phyloP scores from a whole-genome alignment of 2,113 vertebrate species.

The Acanthisitta chloris region DNA sequence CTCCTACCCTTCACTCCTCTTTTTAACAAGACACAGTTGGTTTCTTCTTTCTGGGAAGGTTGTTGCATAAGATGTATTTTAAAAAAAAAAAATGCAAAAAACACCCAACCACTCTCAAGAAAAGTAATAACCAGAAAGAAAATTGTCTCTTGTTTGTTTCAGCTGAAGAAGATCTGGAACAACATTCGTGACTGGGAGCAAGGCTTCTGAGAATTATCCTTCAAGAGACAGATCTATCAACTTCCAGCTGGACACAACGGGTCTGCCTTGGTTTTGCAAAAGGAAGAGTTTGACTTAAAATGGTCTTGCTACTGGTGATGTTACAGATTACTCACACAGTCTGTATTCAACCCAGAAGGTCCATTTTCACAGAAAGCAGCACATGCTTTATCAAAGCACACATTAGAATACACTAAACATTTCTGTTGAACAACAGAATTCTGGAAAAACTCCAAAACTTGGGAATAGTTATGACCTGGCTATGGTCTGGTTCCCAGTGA shows the following conservation, averaged over 20 bases:
- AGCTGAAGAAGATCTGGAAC: neutral
- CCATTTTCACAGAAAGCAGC: neutral
- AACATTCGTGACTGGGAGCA: neutral
- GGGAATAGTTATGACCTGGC: neutral
- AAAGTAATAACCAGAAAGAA: neutral
- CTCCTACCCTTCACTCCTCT: neutral
- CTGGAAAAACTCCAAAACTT: neutral
- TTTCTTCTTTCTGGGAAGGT: neutral
- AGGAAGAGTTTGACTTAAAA: neutral
- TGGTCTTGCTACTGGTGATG: neutral
- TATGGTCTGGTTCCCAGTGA: neutral
- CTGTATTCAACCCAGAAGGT: neutral
- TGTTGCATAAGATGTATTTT: neutral
- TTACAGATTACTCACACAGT: neutral
- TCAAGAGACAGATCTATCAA: neutral
- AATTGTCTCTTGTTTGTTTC: neutral
- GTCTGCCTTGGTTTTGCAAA: neutral
- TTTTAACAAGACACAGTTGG: constrained; percentile 22
- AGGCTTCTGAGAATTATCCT: neutral
- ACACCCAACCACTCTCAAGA: neutral
- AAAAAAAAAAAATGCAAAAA: neutral
- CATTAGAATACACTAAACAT: neutral
- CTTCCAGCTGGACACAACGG: neutral
- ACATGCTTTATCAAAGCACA: neutral
- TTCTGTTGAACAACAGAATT: neutral